Base-by-base conservation (phyloP, 2,888 invertebrate genomes). In the Parnassius mnemosyne region DNA sequence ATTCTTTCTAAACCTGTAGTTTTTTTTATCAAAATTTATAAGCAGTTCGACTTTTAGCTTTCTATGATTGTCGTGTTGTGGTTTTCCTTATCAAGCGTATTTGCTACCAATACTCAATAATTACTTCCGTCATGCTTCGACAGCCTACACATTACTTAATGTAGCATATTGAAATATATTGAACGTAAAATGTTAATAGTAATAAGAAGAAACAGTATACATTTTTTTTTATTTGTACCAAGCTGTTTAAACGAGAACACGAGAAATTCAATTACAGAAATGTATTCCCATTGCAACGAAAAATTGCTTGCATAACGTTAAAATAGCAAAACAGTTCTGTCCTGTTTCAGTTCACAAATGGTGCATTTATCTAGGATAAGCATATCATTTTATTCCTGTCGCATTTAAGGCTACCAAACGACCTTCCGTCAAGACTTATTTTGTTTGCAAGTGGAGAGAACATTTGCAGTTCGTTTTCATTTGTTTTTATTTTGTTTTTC, bases 331-430 rank as follows among this genome's bases (percentile, higher is more conserved):
- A 56, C 49, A 51, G 42, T n/a, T 44, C 41, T 47, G 55, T 57
- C 42, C 57, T 13, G 41, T 25, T 55, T 55, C 25, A 59, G 46
- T 44, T 20, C 41, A 46, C 34, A 53, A 62, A 63, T 58, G 55
- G 44, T 54, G 57, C 62, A 58, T 47, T 59, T 59, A 42, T 52
- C 55, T 52, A 13, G 42, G 55, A 59, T 59, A 55, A 59, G 51
- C 59, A 44, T 44, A 25, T 55, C 47, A 41, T 59, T 56, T 59
- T 55, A 63, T 63, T 52, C 20, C 25, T 47, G 54, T 50, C 51
- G 59, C 55, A 52, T 63, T 58, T 63, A 54, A 54, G 44, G 41
- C 20, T 41, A 55, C 59, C 42, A 53, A 59, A 63, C n/a, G 46
- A 59, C 54, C n/a, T n/a, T 58, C 47, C 16, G 44, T 56, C 42